Percentiles rank a stretch among this genome's conserved stretches.
phyloP scores from a whole-genome alignment of 1,140 invertebrate genomes.

The Maniola jurtina region DNA sequence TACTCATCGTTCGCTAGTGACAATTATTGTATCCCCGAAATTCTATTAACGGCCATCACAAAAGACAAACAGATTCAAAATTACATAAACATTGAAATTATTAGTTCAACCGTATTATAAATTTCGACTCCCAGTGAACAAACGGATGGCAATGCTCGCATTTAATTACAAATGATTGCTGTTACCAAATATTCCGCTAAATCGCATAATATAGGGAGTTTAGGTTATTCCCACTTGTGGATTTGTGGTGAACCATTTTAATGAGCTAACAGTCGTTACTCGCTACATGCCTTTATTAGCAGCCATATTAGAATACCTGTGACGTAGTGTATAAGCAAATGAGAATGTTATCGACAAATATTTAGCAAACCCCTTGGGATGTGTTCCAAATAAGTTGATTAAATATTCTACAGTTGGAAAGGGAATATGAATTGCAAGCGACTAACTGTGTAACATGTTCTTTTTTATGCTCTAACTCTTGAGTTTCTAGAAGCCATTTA shows the following conservation, averaged over 20 bases:
- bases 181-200: constrained; percentile 36
- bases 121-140: constrained; percentile 39
- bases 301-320: not conserved
- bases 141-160: constrained; percentile 41
- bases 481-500: too few relatives aligned
- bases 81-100: constrained; percentile 22
- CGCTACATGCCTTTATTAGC: constrained; percentile 29
- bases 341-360: not conserved
- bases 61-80: constrained; percentile 28
- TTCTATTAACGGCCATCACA: constrained; percentile 22
- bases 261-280: constrained; percentile 35
- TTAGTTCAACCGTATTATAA: constrained; percentile 33
- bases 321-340: not conserved
- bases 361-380: not conserved
- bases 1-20: not conserved
- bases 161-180: constrained; percentile 46
- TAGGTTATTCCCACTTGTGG: constrained; percentile 40
- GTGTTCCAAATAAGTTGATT: not conserved
- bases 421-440: not conserved
- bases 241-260: constrained; percentile 52
- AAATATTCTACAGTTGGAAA: not conserved
- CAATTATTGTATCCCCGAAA: constrained; percentile 8
- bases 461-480: not conserved
- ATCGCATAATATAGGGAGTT: constrained; percentile 34
- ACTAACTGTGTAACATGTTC: not conserved